Base-by-base conservation (phyloP, 2,113 vertebrate species). In the Lathamus discolor region DNA sequence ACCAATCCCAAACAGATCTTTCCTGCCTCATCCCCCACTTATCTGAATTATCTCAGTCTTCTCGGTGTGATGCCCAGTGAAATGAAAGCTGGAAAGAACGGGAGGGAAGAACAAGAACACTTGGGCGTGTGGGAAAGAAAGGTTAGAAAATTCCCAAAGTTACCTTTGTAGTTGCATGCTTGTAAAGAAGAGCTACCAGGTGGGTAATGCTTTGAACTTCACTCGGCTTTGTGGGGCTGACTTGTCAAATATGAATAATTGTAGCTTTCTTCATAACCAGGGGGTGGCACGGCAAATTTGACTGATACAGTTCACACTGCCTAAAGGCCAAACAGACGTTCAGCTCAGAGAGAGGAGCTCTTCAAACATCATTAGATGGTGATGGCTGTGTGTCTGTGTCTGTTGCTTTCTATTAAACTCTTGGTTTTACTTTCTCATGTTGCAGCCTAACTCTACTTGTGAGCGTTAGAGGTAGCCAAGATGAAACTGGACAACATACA, bases 131-230 rank as follows among this genome's bases (percentile, higher is more conserved):
- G 95, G 90, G 92, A 96, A 90, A 93, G 85, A 10, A 20, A 92
- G 75, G 41, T 75, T 67, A 2, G 67, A 75, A 19, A 66, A 25
- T 80, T 96, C 92, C 92, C 96, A 77, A 90, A 69, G 57, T 68
- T 39, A 2, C 9, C 85, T 83, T 51, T 35, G 84, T 22, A 86
- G 85, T n/a, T 76, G 52, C 6, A 2, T 10, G 78, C 94, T 91
- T 18, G 78, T 90, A 88, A 94, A 95, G 85, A 41, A 69, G 79
- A 91, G 93, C 76, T 16, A 5, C 49, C 82, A 63, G 90, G 85
- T 93, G 92, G 75, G 79, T 67, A 83, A 67, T 5, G 90, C 93
- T 96, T 94, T 95, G 95, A 95, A 91, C 92, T 78, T 29, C 8
- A 10, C 73, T 75, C 17, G 54, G 85, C 52, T 85, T 64, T 33